A percentile compares a stretch with the other conserved stretches of the same genome.
Evolutionary conservation across 2,888 invertebrate genomes (phyloP).

Genomic region (Dicyrtoma fusca): DNA sequence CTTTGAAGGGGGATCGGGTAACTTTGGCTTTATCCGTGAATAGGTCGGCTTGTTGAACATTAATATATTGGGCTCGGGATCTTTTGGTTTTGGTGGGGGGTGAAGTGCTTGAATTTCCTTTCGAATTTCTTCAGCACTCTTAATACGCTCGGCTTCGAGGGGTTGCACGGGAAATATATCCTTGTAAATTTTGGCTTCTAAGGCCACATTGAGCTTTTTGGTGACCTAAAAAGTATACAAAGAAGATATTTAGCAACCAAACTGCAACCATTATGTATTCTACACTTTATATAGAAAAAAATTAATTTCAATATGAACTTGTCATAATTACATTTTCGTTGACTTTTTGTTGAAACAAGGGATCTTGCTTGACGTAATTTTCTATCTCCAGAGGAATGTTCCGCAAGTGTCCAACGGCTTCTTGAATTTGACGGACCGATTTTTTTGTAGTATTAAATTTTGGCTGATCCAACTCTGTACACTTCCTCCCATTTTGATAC

Average conservation of each 20-base stretch:
- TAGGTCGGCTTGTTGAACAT: conserved; percentile 33
- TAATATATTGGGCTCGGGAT: conserved; percentile 23
- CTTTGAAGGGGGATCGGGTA: conserved; percentile 24
- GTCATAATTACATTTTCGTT: conserved; percentile 12
- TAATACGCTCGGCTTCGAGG: conserved; percentile 3
- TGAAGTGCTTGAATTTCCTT: conserved; percentile 10
- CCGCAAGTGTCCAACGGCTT: conserved; percentile 21
- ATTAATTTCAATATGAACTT: too few species aligned
- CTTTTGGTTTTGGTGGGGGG: conserved; percentile 23
- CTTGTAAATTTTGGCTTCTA: conserved; percentile 16
- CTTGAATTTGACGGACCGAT: conserved; percentile 14
- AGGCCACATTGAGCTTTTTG: conserved; percentile 18
- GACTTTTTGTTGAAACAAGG: neutral
- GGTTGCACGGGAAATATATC: conserved; percentile 17
- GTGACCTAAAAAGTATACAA: conserved; percentile 20
- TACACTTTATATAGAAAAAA: too few species aligned
- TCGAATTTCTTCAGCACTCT: conserved; percentile 15
- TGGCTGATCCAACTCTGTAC: conserved; percentile 28
- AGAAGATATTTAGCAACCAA: too few species aligned
- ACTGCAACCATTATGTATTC: too few species aligned
- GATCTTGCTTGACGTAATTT: conserved; percentile 11
- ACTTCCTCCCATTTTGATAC: neutral
- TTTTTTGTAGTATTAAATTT: conserved; percentile 19
- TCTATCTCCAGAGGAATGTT: conserved; percentile 18
- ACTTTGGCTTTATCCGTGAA: conserved; percentile 23